A percentile compares a stretch with the other conserved stretches of the same genome.
Conservation (phyloP, 1,140 invertebrate species). For the Latrodectus geometricus region DNA sequence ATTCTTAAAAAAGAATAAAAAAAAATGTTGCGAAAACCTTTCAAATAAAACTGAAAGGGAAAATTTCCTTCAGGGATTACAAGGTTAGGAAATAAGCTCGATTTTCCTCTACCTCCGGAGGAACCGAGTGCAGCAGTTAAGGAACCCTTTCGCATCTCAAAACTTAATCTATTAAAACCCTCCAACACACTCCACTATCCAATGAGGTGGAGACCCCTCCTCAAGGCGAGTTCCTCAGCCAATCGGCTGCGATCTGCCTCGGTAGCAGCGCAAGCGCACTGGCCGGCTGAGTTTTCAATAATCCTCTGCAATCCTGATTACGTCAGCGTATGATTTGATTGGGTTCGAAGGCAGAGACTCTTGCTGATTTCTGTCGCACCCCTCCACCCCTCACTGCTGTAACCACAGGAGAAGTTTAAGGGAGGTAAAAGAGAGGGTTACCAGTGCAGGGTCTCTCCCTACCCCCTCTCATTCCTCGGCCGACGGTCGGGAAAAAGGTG, state of each 20-base stretch:
- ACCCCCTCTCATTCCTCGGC: background rate
- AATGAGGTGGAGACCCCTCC: constrained; percentile 44
- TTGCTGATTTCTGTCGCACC: constrained; percentile 34
- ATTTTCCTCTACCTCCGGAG: background rate
- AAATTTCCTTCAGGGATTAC: background rate
- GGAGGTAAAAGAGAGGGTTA: background rate
- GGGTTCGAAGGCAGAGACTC: constrained; percentile 47
- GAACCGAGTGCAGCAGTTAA: background rate
- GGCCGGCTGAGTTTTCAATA: constrained; percentile 56
- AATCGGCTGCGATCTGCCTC: background rate
- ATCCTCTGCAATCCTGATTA: constrained; percentile 57
- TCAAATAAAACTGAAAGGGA: background rate
- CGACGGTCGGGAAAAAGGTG: constrained; percentile 11
- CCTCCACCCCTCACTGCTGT: constrained; percentile 12
- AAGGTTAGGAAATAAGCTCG: background rate
- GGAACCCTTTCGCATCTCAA: constrained; percentile 39
- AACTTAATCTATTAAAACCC: constrained; percentile 61
- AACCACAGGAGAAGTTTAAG: constrained; percentile 54
- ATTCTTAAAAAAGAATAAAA: background rate
- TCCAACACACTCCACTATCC: background rate
- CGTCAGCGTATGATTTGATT: constrained; percentile 59
- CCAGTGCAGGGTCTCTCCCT: background rate
- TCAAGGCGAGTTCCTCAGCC: constrained; percentile 2
- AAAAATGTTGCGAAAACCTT: background rate
- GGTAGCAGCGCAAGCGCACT: constrained; percentile 41